These are phyloP conservation scores for Bufo gargarizans DNA, from an alignment of 2,113 vertebrate species.

Conservation along the genomic window DNA sequence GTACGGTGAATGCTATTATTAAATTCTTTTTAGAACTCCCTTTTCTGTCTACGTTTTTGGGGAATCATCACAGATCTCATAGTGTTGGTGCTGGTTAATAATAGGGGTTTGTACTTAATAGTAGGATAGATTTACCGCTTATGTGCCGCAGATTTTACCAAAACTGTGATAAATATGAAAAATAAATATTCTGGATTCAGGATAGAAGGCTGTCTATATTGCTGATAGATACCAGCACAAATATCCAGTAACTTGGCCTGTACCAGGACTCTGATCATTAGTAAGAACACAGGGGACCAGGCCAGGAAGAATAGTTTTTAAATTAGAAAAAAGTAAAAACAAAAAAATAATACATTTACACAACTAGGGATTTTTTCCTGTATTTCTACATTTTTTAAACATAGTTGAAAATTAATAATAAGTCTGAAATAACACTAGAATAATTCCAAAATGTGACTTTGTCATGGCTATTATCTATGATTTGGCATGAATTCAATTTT, in stretches of 20 bases:
- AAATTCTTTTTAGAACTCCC: not conserved
- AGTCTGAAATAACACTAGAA: not conserved
- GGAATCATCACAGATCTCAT: not conserved
- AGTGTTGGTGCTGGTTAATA: not conserved
- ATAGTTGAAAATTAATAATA: not conserved
- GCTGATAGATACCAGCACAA: not conserved
- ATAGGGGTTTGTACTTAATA: not conserved
- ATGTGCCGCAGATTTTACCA: not conserved
- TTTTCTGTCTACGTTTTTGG: not conserved
- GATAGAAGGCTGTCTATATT: not conserved
- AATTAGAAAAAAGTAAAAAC: not conserved
- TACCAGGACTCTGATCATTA: not conserved
- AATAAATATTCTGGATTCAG: not conserved
- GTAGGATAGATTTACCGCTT: not conserved
- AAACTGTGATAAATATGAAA: not conserved
- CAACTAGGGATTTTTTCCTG: too few species aligned
- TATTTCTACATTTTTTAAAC: not conserved
- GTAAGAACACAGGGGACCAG: too few species aligned
- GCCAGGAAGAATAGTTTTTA: not conserved
- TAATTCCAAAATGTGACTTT: not conserved
- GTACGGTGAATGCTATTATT: not conserved
- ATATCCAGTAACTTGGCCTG: not conserved
- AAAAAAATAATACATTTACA: too few species aligned
- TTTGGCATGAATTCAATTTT: not conserved
- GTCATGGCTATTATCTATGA: not conserved